Evolutionary conservation across 2,113 vertebrate species (phyloP).

Genomic region (Pitta sordida): DNA sequence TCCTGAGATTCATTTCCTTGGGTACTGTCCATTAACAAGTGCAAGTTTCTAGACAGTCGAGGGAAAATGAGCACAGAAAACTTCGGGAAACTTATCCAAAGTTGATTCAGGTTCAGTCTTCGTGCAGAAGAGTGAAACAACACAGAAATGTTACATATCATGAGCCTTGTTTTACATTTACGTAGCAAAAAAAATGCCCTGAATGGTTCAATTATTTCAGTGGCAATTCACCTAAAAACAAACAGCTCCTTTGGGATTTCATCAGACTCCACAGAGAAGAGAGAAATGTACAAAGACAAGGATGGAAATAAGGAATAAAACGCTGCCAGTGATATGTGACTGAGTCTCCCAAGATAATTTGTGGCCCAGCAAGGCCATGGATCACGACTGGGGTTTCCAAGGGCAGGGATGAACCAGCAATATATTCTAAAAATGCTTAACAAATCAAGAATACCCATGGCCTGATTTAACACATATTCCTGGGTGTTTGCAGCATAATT

Average conservation of each 20-base stretch:
- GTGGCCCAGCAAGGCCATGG: background rate
- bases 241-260: background rate
- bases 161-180: background rate
- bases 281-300: background rate
- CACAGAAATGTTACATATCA: background rate
- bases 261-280: background rate
- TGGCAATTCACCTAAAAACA: background rate
- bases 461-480: constrained; percentile 1
- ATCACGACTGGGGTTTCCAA: background rate
- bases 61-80: background rate
- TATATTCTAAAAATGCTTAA: background rate
- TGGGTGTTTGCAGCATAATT: background rate
- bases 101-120: background rate
- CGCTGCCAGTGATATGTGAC: background rate
- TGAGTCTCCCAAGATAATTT: background rate
- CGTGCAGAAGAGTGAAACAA: background rate
- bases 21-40: background rate
- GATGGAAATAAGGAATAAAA: background rate
- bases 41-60: background rate
- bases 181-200: background rate
- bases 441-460: background rate
- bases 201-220: background rate
- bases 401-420: background rate
- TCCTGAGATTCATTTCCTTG: background rate
- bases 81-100: background rate